Conservation (phyloP, 2,113 vertebrate genomes). For the Podarcis raffonei region DNA sequence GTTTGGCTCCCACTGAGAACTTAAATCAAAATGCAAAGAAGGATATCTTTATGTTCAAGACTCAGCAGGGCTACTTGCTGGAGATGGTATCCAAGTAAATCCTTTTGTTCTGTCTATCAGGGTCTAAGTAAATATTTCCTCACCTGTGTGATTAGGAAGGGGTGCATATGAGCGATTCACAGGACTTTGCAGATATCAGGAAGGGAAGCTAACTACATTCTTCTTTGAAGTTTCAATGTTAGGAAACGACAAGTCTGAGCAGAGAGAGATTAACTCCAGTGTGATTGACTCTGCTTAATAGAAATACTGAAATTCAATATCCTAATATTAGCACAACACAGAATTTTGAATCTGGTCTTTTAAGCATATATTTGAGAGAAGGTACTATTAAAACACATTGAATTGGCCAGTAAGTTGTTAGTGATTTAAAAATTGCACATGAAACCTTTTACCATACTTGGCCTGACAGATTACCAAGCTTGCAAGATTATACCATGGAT, state of each 20-base stretch:
- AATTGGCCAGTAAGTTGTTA: neutral
- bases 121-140: constrained; percentile 25
- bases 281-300: neutral
- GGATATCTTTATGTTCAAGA: neutral
- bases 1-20: neutral
- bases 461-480: neutral
- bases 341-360: neutral
- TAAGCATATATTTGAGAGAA: neutral
- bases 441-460: neutral
- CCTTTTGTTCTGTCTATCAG: constrained; percentile 11
- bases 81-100: neutral
- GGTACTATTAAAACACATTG: neutral
- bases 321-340: neutral
- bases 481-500: neutral
- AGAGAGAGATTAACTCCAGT: neutral
- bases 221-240: constrained; percentile 3
- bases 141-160: constrained; percentile 6
- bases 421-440: neutral
- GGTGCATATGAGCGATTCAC: constrained; percentile 2
- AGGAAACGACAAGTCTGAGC: neutral
- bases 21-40: constrained; percentile 11
- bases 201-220: neutral
- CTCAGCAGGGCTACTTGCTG: neutral
- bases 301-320: constrained; percentile 1
- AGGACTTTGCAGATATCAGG: constrained; percentile 1